phyloP scores from a whole-genome alignment of 2,797 vertebrate species.

The Selene dorsalis region DNA sequence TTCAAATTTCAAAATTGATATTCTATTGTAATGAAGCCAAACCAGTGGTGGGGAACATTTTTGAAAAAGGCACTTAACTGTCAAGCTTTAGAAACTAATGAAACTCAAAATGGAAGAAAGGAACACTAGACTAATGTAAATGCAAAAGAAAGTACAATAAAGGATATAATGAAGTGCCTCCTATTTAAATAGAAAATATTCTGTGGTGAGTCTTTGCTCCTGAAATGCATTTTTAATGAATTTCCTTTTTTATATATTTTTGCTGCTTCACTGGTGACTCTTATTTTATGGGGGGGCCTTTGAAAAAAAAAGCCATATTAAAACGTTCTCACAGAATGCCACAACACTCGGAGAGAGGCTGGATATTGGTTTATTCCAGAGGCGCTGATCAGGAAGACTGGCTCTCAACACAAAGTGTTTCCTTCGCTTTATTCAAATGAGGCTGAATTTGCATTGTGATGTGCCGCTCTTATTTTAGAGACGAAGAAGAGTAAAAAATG shows the following conservation, averaged over 20 bases:
- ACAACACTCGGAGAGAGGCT: slow-evolving; percentile 96
- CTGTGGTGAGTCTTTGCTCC: slow-evolving; percentile 98
- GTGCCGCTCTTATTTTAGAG: slow-evolving; percentile 99
- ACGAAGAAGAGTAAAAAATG: slow-evolving; percentile 94
- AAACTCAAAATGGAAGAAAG: slow-evolving; percentile 99
- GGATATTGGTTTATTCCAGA: slow-evolving; percentile 99
- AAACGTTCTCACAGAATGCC: slow-evolving; percentile 98
- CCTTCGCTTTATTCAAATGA: slow-evolving; percentile 99
- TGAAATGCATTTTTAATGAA: slow-evolving; percentile 99
- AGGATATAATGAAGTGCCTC: slow-evolving; percentile 99
- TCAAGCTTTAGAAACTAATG: slow-evolving; percentile 95
- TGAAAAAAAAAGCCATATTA: slow-evolving; percentile 92
- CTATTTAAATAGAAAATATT: slow-evolving; percentile 99
- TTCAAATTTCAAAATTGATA: slow-evolving; percentile 85
- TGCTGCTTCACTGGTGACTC: slow-evolving; percentile 99
- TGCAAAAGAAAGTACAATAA: slow-evolving; percentile 99
- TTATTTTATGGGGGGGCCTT: slow-evolving; percentile 94
- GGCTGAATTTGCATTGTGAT: slow-evolving; percentile 99
- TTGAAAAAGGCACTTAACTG: slow-evolving; percentile 88
- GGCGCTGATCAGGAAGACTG: slow-evolving; percentile 99
- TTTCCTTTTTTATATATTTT: slow-evolving; percentile 96
- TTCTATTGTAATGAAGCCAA: slow-evolving; percentile 84
- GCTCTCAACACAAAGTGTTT: slow-evolving; percentile 99
- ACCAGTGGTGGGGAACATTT: slow-evolving; percentile 88
- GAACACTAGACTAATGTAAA: slow-evolving; percentile 98